Evolutionary conservation across 2,797 vertebrate genomes (phyloP).

Genomic region (Chaetophractus vellerosus): DNA sequence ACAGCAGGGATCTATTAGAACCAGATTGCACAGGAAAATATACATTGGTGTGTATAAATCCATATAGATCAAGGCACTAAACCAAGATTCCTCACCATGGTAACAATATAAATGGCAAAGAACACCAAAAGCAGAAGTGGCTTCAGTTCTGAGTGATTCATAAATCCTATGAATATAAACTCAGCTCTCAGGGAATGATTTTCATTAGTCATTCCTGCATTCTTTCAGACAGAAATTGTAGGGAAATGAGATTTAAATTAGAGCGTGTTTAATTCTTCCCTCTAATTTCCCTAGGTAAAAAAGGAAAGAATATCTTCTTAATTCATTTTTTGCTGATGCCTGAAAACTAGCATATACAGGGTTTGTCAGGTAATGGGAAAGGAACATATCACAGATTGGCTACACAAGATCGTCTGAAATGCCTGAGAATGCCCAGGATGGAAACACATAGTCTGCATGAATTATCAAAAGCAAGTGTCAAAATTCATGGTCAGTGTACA

Average conservation of each 20-base stretch:
- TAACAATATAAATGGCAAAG: constrained; percentile 54
- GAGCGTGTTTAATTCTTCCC: neutral
- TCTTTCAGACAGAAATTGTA: constrained; percentile 10
- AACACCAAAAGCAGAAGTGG: constrained; percentile 71
- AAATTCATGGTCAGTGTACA: neutral
- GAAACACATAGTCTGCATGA: neutral
- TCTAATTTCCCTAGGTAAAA: neutral
- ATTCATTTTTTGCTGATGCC: neutral
- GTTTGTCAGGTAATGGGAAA: neutral
- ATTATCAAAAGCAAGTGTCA: neutral
- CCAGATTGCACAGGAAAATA: constrained; percentile 73
- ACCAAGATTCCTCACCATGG: constrained; percentile 70
- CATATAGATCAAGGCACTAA: constrained; percentile 48
- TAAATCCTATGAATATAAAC: constrained; percentile 73
- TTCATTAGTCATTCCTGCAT: constrained; percentile 19
- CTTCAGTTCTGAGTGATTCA: constrained; percentile 39
- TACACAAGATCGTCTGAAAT: neutral
- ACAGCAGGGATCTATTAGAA: constrained; percentile 75
- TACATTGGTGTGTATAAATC: constrained; percentile 79
- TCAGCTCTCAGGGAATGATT: constrained; percentile 57
- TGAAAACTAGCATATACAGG: neutral
- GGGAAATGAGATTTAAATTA: constrained; percentile 8
- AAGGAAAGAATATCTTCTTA: neutral
- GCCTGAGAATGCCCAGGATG: neutral
- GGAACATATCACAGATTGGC: neutral